Evolutionary conservation across 2,113 vertebrate genomes (phyloP).

Genomic region (Dissostichus mawsoni): DNA sequence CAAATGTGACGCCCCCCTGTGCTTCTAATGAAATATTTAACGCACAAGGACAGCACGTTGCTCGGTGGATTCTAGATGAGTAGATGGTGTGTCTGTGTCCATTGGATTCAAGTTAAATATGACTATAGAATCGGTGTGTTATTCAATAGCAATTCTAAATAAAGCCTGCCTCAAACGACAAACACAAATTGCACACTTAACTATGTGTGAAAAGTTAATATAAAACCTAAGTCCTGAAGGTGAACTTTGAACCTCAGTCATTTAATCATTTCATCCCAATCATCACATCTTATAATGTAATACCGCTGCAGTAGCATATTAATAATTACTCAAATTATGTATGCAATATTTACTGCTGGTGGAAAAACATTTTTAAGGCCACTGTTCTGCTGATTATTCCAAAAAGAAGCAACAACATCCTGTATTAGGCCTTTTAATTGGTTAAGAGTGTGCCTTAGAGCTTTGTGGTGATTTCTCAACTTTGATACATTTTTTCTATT

Average conservation of each 20-base stretch:
- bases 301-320: neutral
- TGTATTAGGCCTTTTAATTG: no score
- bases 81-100: constrained; percentile 11
- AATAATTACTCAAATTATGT: constrained; percentile 4
- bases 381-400: neutral
- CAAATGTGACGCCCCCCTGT: constrained; percentile 9
- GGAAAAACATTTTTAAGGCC: neutral
- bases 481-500: neutral
- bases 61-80: constrained; percentile 12
- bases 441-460: no score
- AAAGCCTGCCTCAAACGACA: neutral
- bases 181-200: neutral
- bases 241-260: constrained; percentile 21
- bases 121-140: neutral
- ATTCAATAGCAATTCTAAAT: neutral
- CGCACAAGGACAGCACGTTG: constrained; percentile 5
- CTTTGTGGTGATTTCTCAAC: no score
- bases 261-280: neutral
- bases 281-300: neutral
- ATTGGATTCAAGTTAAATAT: constrained; percentile 17
- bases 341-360: neutral
- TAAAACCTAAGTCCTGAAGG: constrained; percentile 8
- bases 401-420: no score
- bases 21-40: constrained; percentile 39
- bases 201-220: neutral